Conservation (phyloP, 2,888 invertebrate genomes). For the Odontomyia ornata region DNA sequence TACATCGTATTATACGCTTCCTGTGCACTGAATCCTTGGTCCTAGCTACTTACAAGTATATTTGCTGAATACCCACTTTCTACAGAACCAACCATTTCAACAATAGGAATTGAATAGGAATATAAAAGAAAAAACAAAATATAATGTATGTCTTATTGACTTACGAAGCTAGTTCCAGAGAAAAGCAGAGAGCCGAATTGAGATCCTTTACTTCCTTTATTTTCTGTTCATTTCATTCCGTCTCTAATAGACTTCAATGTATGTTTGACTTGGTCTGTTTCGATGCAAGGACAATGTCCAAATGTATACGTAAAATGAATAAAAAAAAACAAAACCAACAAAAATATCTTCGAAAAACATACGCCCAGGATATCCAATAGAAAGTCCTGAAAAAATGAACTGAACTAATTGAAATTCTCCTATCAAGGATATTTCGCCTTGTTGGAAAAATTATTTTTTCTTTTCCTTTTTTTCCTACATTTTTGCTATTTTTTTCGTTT, state of each 20-base stretch:
- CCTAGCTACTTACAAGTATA: too few species aligned
- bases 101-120: background rate
- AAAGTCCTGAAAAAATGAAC: background rate
- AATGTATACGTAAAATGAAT: too few species aligned
- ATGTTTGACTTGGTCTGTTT: too few species aligned
- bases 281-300: too few species aligned
- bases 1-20: background rate
- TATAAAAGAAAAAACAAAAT: background rate
- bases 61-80: background rate
- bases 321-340: too few species aligned
- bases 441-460: background rate
- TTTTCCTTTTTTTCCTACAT: too few species aligned
- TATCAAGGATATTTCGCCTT: background rate
- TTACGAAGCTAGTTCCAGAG: background rate
- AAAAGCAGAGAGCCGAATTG: too few species aligned
- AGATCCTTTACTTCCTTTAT: background rate
- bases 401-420: conserved; percentile 5
- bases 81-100: background rate
- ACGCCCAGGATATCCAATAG: too few species aligned
- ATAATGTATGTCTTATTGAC: conserved; percentile 13
- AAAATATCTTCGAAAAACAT: too few species aligned
- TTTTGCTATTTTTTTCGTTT: too few species aligned
- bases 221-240: background rate
- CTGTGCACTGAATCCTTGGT: too few species aligned
- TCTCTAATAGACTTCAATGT: background rate